Percentiles rank a stretch among this genome's conserved stretches.
phyloP scores from a whole-genome alignment of 2,888 invertebrate genomes.

The Acanthococcus lagerstroemiae region DNA sequence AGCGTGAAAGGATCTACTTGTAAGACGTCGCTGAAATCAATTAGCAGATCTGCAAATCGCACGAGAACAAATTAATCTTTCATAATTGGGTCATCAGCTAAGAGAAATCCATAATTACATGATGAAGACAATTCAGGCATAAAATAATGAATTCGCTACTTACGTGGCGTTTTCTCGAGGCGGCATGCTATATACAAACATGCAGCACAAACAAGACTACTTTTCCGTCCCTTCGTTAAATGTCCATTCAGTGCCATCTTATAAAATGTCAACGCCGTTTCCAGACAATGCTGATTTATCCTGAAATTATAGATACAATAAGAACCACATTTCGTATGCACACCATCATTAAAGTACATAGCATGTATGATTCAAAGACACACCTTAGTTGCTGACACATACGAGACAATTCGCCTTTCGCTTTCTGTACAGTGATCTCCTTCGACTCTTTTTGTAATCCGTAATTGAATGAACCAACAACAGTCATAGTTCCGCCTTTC shows the following conservation, averaged over 20 bases:
- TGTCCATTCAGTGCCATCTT: slow-evolving; percentile 77
- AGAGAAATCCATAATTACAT: background rate
- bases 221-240: slow-evolving; percentile 81
- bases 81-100: background rate
- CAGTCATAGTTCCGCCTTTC: slow-evolving; percentile 69
- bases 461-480: slow-evolving; percentile 69
- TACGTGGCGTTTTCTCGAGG: slow-evolving; percentile 88
- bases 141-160: background rate
- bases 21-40: slow-evolving; percentile 93
- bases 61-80: too few species aligned
- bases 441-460: slow-evolving; percentile 80
- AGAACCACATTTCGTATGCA: too few species aligned
- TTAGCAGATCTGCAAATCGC: slow-evolving; percentile 55
- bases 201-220: slow-evolving; percentile 85
- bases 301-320: slow-evolving; percentile 43
- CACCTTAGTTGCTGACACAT: slow-evolving; percentile 66
- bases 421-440: slow-evolving; percentile 82
- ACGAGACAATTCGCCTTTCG: slow-evolving; percentile 51
- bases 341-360: background rate
- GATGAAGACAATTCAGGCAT: background rate
- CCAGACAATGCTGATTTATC: slow-evolving; percentile 59
- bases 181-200: slow-evolving; percentile 96
- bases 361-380: too few species aligned
- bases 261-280: slow-evolving; percentile 87
- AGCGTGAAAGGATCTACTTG: slow-evolving; percentile 85